Base-by-base conservation (phyloP, 2,888 invertebrate species). In the Heliconius charithonia region DNA sequence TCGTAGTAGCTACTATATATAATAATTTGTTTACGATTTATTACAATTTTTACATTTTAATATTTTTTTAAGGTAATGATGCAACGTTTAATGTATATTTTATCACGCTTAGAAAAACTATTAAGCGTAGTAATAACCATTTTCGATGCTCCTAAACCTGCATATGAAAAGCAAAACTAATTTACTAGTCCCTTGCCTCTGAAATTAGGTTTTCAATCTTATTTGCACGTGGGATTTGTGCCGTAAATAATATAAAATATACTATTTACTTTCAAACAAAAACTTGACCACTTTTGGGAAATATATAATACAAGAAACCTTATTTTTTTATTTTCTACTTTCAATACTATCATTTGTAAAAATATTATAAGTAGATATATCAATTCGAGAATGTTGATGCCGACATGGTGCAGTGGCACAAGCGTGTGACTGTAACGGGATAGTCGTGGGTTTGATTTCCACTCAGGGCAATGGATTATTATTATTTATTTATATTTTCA, bases 101-200 rank as follows among this genome's bases (percentile, higher is more conserved):
- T 63, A 79, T 81, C 45, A 74, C 63, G 62, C 75, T 59, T 71
- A 80, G 78, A 74, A 76, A 81, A 78, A 70, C 73, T 78, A 80
- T 79, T 76, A 74, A 72, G 79, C 75, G 45, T n/a, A 67, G 69
- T 81, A 81, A 81, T 81, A 77, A 79, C 77, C 73, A 79, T 77
- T 81, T 81, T 77, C 79, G 72, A 77, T 81, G 77, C 73, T 77
- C 62, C 71, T 81, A 81, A 81, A 75, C 79, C 79, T 77, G 79
- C 77, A 80, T 80, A 73, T 65, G 72, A 78, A 80, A 80, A 78
- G 73, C 71, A 71, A 81, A 81, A 81, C 79, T 75, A 79, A 79
- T 81, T 81, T 77, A 79, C 79, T 81, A 69, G 77, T 75, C 79
- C 77, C 75, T 81, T 79, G 69, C 77, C 73, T 79, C 69, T 62